Evolutionary conservation across 2,888 invertebrate genomes (phyloP).

Genomic region (Hemicrepidius hirtus): DNA sequence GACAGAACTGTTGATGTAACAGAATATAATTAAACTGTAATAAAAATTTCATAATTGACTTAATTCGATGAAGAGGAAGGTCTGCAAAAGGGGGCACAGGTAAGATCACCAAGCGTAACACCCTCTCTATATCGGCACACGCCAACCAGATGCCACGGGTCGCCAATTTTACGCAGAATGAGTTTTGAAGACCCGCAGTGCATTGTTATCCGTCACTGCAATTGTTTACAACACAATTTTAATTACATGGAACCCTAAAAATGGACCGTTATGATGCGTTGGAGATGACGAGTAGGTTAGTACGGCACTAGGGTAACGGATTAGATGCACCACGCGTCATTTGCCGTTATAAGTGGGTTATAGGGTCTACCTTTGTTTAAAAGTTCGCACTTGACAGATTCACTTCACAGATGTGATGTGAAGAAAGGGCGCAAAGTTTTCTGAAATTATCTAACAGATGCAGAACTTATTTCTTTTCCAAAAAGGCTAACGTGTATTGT

Average conservation of each 20-base stretch:
- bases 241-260: constrained; percentile 55
- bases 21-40: constrained; percentile 23
- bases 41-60: constrained; percentile 44
- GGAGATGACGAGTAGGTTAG: constrained; percentile 44
- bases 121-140: constrained; percentile 55
- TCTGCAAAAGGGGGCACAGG: constrained; percentile 46
- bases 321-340: constrained; percentile 43
- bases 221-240: constrained; percentile 59
- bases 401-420: constrained; percentile 33
- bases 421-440: constrained; percentile 1
- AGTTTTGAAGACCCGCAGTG: constrained; percentile 51
- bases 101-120: constrained; percentile 55
- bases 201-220: constrained; percentile 56
- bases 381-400: constrained; percentile 5
- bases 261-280: constrained; percentile 45
- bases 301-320: constrained; percentile 53
- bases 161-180: constrained; percentile 61
- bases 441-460: background rate
- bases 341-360: constrained; percentile 37
- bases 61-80: constrained; percentile 35
- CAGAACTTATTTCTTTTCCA: background rate
- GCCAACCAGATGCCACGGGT: constrained; percentile 61
- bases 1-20: background rate
- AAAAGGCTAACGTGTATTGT: no score
- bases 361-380: constrained; percentile 20